Percentiles rank a stretch among this genome's conserved stretches.
Evolutionary conservation across 2,797 vertebrate species (phyloP).

Genomic region (Fringilla coelebs): DNA sequence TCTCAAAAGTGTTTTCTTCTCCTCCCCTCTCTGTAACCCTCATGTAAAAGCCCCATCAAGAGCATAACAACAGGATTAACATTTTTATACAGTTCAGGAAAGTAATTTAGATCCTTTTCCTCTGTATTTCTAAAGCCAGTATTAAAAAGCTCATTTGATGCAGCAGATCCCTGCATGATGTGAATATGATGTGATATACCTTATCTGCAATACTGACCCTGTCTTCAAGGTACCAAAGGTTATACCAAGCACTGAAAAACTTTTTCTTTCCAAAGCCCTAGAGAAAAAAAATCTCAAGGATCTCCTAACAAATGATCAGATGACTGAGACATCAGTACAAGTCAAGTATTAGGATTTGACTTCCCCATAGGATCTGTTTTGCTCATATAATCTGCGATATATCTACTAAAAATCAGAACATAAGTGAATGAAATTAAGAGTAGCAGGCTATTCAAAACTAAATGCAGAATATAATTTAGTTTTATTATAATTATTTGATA

Average conservation of each 20-base stretch:
- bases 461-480: not conserved
- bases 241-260: not conserved
- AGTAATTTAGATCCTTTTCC: not conserved
- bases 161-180: not conserved
- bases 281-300: not conserved
- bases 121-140: not conserved
- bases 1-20: not conserved
- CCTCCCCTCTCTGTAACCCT: not conserved
- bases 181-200: not conserved
- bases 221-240: not conserved
- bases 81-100: not conserved
- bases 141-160: not conserved
- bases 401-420: constrained; percentile 3
- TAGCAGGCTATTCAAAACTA: not conserved
- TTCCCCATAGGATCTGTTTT: not conserved
- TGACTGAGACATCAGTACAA: constrained; percentile 2
- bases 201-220: not conserved
- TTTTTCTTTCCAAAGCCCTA: not conserved
- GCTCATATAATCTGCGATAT: not conserved
- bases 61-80: not conserved
- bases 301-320: not conserved
- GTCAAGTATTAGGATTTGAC: not conserved
- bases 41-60: not conserved
- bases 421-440: not conserved
- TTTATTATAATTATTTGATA: not conserved